A percentile compares a stretch with the other conserved stretches of the same genome.
These are phyloP conservation scores for Elachura formosa DNA, from an alignment of 2,113 vertebrate genomes.

Conservation along the genomic window DNA sequence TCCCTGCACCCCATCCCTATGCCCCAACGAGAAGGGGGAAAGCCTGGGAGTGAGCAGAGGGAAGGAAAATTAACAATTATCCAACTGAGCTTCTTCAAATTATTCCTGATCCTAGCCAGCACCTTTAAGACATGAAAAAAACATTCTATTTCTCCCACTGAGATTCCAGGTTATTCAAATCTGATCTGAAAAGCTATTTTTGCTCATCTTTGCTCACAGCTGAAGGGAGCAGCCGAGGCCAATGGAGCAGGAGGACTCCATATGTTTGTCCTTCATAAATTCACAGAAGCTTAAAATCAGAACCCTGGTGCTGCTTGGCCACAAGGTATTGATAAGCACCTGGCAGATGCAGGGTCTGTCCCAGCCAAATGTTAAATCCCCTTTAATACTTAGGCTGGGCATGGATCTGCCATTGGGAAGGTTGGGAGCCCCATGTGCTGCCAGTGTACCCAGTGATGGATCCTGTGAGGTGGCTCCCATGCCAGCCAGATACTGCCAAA, in stretches of 20 bases:
- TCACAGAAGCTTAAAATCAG: not conserved
- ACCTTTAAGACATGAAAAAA: not conserved
- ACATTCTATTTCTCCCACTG: not conserved
- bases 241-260: not conserved
- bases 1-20: not conserved
- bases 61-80: not conserved
- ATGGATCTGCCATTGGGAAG: rapidly evolving
- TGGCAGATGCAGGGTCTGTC: rapidly evolving
- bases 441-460: rapidly evolving
- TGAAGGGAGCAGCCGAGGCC: slow-evolving; percentile 22
- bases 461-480: rapidly evolving
- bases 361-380: not conserved
- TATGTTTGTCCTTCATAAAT: not conserved
- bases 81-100: not conserved
- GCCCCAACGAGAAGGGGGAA: rapidly evolving
- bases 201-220: not conserved
- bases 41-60: not conserved
- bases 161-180: slow-evolving; percentile 10
- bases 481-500: not conserved
- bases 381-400: not conserved
- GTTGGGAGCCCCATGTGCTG: rapidly evolving
- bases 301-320: not conserved
- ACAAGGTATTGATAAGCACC: not conserved
- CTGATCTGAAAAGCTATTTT: slow-evolving; percentile 28
- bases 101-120: not conserved